Conservation (phyloP, 2,888 invertebrate genomes). For the Heliconius charithonia region DNA sequence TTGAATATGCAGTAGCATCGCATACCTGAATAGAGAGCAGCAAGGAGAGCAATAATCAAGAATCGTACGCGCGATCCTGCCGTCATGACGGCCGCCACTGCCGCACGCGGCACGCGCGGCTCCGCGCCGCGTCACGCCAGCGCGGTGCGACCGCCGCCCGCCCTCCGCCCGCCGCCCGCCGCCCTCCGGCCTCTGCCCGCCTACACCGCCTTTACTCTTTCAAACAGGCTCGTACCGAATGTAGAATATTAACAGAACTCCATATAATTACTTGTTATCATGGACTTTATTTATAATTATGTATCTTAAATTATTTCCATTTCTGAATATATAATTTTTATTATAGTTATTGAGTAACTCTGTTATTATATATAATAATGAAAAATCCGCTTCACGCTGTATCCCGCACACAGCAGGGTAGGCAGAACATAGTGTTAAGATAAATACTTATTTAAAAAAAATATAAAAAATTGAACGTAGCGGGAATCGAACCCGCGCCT, state of each 20-base stretch:
- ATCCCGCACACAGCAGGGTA: no score
- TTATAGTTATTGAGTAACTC: not conserved
- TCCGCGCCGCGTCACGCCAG: slow-evolving; percentile 44
- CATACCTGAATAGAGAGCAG: slow-evolving; percentile 78
- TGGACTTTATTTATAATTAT: not conserved
- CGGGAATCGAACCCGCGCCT: no score
- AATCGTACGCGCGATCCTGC: slow-evolving; percentile 74
- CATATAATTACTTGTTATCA: not conserved
- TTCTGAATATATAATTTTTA: not conserved
- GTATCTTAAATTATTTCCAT: not conserved
- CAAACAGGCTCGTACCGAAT: slow-evolving; percentile 14
- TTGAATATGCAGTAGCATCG: slow-evolving; percentile 11
- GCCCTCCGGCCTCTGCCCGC: slow-evolving; percentile 46
- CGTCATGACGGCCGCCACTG: slow-evolving; percentile 79
- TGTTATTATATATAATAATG: not conserved
- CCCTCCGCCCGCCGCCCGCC: slow-evolving; percentile 49
- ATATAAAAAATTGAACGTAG: no score
- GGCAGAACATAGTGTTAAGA: no score
- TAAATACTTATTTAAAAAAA: no score
- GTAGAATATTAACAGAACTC: not conserved
- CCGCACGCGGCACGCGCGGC: slow-evolving; percentile 60
- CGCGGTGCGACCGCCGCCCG: slow-evolving; percentile 50
- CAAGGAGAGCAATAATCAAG: slow-evolving; percentile 67
- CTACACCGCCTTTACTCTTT: slow-evolving; percentile 42
- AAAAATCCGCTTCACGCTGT: no score